Evolutionary conservation across 2,113 vertebrate species (phyloP).

Genomic region (Halichoeres trimaculatus): DNA sequence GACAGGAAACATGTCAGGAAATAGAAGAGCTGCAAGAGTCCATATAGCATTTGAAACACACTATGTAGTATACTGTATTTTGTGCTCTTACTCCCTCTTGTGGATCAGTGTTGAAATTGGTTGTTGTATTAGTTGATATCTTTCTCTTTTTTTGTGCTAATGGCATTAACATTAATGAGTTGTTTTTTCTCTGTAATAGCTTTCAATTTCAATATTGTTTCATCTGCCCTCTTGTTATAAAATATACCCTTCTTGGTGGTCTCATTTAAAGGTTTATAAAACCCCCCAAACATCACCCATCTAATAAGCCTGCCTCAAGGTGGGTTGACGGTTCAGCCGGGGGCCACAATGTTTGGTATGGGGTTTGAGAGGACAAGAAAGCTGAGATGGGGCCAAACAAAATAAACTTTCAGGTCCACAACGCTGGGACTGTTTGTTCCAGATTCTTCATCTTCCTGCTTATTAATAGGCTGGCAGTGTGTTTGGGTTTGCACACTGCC

Average conservation of each 20-base stretch:
- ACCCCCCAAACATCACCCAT: slow-evolving; percentile 7
- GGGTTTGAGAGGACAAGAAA: slow-evolving; percentile 22
- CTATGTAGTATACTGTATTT: not conserved
- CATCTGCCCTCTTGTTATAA: slow-evolving; percentile 44
- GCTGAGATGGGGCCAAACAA: slow-evolving; percentile 32
- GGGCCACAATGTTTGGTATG: slow-evolving; percentile 16
- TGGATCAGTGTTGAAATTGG: slow-evolving; percentile 32
- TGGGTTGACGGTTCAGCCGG: slow-evolving; percentile 31
- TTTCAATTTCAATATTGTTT: slow-evolving; percentile 17
- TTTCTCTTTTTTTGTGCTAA: not conserved
- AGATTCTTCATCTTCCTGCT: slow-evolving; percentile 56
- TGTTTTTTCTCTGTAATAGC: slow-evolving; percentile 7
- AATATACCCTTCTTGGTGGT: slow-evolving; percentile 35
- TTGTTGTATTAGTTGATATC: not conserved
- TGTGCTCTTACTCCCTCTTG: slow-evolving; percentile 57
- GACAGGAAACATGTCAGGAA: slow-evolving; percentile 58
- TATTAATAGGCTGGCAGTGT: slow-evolving; percentile 60
- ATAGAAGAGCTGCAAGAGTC: slow-evolving; percentile 13
- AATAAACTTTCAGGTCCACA: slow-evolving; percentile 54
- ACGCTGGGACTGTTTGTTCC: slow-evolving; percentile 56
- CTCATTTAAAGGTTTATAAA: not conserved
- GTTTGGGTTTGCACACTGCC: slow-evolving; percentile 40
- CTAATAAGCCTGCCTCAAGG: slow-evolving; percentile 18
- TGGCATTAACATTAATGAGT: not conserved
- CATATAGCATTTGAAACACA: not conserved